These are phyloP conservation scores for Nyctalus aviator DNA, from an alignment of 2,797 vertebrate species.

Conservation along the genomic window DNA sequence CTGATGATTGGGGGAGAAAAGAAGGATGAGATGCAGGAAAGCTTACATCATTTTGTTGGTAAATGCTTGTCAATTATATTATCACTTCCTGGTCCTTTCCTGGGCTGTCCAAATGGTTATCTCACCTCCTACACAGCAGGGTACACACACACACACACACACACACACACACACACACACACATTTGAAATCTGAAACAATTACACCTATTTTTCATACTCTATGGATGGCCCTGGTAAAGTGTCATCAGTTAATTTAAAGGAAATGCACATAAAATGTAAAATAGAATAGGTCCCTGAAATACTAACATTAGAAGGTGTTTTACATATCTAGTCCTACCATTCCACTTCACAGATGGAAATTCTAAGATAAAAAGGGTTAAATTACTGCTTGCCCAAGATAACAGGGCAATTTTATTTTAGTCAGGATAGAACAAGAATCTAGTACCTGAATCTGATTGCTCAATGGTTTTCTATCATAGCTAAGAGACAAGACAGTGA, in stretches of 20 bases:
- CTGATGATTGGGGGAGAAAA: not conserved
- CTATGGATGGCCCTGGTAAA: not conserved
- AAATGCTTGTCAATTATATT: not conserved
- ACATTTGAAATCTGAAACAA: not conserved
- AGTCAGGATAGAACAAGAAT: not conserved
- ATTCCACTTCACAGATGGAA: not conserved
- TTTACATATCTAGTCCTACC: not conserved
- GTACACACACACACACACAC: not conserved
- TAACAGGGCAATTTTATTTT: slow-evolving; percentile 23
- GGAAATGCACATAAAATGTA: not conserved
- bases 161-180: no score
- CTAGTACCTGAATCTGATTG: not conserved
- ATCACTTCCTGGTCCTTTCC: not conserved
- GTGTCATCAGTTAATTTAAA: not conserved
- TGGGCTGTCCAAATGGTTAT: not conserved
- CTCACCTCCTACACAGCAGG: not conserved
- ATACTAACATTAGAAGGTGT: not conserved
- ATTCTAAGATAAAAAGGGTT: slow-evolving; percentile 5
- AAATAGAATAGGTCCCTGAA: not conserved
- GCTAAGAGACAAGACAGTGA: not conserved
- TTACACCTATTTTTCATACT: not conserved
- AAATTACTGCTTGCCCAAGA: not conserved
- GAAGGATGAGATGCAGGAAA: not conserved
- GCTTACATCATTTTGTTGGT: not conserved
- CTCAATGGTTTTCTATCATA: not conserved